Evolutionary conservation across 2,888 invertebrate genomes (phyloP).

Genomic region (Timandra comae): DNA sequence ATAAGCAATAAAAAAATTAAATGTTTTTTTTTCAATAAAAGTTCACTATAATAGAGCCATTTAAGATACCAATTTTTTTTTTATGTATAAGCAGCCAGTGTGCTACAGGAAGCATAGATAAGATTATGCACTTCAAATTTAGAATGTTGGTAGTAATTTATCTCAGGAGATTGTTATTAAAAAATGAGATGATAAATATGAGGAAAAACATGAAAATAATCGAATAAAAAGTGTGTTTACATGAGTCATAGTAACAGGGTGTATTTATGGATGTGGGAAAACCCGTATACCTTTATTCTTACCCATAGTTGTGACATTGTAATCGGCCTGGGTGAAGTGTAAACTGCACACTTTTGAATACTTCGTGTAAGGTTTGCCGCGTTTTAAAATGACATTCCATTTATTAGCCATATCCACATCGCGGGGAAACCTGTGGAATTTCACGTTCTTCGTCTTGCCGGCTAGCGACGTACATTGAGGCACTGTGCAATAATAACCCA

Average conservation of each 20-base stretch:
- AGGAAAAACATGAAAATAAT: slow-evolving; percentile 16
- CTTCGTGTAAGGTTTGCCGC: slow-evolving; percentile 70
- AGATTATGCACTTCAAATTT: too few relatives aligned
- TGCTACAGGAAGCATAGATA: too few relatives aligned
- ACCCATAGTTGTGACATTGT: slow-evolving; percentile 74
- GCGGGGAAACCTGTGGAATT: slow-evolving; percentile 69
- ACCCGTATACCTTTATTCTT: slow-evolving; percentile 70
- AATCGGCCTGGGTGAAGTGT: slow-evolving; percentile 65
- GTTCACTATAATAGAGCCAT: too few relatives aligned
- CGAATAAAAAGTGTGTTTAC: slow-evolving; percentile 22
- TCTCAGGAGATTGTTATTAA: too few relatives aligned
- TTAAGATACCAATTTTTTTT: too few relatives aligned
- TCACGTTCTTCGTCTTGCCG: slow-evolving; percentile 74
- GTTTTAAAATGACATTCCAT: slow-evolving; percentile 64
- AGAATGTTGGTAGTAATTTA: too few relatives aligned
- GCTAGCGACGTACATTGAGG: slow-evolving; percentile 73
- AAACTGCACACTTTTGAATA: slow-evolving; percentile 73
- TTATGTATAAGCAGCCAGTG: too few relatives aligned
- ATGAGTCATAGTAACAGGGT: slow-evolving; percentile 41
- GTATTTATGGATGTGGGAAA: slow-evolving; percentile 53
- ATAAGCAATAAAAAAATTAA: too few relatives aligned
- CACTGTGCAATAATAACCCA: slow-evolving; percentile 75
- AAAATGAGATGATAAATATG: too few relatives aligned
- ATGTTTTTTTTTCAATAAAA: too few relatives aligned
- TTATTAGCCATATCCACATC: slow-evolving; percentile 57